Conservation (phyloP, 1,140 invertebrate species). For the Gonatopus flavifemur region DNA sequence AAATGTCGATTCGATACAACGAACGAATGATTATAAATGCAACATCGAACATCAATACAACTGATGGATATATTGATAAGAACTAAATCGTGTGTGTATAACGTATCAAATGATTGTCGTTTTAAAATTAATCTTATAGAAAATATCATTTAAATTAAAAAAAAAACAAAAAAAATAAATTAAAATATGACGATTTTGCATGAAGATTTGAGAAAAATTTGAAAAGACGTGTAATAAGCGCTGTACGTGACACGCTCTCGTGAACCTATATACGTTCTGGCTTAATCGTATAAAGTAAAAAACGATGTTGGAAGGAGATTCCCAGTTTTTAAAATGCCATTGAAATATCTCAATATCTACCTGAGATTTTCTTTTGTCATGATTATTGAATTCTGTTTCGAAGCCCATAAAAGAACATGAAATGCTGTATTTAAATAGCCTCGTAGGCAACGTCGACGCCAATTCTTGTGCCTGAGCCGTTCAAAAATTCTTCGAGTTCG, state of each 20-base stretch:
- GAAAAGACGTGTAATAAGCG: too few relatives aligned
- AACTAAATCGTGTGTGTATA: constrained; percentile 12
- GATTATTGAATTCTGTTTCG: constrained; percentile 1
- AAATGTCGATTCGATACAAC: not conserved
- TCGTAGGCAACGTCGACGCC: constrained; percentile 61
- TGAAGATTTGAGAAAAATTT: too few relatives aligned
- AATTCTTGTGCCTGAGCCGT: constrained; percentile 55
- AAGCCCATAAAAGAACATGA: not conserved
- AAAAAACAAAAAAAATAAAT: too few relatives aligned
- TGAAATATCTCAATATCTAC: constrained; percentile 2
- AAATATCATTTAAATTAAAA: too few relatives aligned
- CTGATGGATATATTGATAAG: not conserved
- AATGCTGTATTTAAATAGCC: constrained; percentile 57
- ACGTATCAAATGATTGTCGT: too few relatives aligned
- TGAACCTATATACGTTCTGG: too few relatives aligned
- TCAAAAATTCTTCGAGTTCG: constrained; percentile 70
- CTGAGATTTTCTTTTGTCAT: constrained; percentile 2
- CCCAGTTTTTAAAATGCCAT: not conserved
- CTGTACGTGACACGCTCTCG: too few relatives aligned
- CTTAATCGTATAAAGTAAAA: too few relatives aligned
- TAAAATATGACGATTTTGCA: too few relatives aligned
- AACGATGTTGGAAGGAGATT: not conserved
- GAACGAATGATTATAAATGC: not conserved
- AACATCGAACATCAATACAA: constrained; percentile 7
- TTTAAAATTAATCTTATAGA: too few relatives aligned